These are phyloP conservation scores for Muscicapa comitata DNA, from an alignment of 2,797 vertebrate species.

Conservation along the genomic window DNA sequence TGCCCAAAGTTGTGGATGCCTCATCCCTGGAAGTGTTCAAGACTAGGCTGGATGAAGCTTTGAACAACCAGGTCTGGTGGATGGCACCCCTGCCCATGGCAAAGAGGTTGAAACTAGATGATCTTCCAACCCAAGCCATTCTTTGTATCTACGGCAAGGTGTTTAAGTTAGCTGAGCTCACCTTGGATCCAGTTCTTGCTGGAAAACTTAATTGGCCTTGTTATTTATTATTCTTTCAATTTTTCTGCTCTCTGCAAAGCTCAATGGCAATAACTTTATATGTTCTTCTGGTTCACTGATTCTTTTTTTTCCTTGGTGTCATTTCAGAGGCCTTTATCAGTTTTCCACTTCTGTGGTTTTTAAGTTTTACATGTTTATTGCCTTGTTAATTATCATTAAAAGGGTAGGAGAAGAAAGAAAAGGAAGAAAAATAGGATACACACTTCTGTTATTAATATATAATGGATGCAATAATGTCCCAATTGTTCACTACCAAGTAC, in stretches of 20 bases:
- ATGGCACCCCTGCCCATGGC: neutral
- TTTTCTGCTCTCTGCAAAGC: neutral
- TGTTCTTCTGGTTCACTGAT: slow-evolving; percentile 13
- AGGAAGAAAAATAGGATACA: neutral
- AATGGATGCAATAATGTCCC: neutral
- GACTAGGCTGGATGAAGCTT: neutral
- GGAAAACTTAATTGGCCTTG: neutral
- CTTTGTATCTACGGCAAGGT: neutral
- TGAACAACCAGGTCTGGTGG: neutral
- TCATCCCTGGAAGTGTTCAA: neutral
- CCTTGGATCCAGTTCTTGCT: neutral
- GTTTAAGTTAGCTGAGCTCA: neutral
- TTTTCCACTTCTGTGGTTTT: slow-evolving; percentile 55
- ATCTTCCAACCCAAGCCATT: neutral
- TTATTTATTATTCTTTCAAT: slow-evolving; percentile 15
- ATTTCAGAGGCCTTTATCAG: slow-evolving; percentile 30
- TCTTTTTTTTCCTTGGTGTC: neutral
- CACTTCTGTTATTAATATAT: neutral
- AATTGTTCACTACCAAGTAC: slow-evolving; percentile 20
- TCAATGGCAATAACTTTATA: slow-evolving; percentile 18
- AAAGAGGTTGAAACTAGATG: neutral
- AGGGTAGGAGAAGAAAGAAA: neutral
- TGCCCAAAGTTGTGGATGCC: neutral
- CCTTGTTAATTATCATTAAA: slow-evolving; percentile 35
- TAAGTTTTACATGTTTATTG: slow-evolving; percentile 52